Conservation (phyloP, 2,797 vertebrate genomes). For the Semotilus atromaculatus region DNA sequence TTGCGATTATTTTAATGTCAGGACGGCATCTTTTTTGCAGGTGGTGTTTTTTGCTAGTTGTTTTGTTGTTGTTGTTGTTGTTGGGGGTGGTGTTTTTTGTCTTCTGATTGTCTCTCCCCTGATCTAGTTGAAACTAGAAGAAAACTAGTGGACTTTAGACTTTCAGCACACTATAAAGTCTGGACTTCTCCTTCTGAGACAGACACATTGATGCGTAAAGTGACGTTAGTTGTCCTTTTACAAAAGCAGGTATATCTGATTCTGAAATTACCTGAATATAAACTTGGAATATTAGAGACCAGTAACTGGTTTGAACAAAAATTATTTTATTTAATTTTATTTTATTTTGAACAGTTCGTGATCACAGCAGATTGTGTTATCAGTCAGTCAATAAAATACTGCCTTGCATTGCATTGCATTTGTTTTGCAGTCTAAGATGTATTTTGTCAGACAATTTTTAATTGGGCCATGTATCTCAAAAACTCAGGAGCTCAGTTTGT, state of each 20-base stretch:
- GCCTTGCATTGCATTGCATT: too few species aligned
- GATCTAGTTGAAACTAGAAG: not conserved
- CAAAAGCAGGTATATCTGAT: not conserved
- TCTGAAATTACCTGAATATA: not conserved
- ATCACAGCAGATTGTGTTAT: too few species aligned
- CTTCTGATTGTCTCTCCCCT: not conserved
- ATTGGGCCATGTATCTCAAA: too few species aligned
- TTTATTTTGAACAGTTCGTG: too few species aligned
- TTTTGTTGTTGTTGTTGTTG: not conserved
- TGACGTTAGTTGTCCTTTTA: not conserved
- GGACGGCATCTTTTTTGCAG: conserved; percentile 24
- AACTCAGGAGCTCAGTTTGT: too few species aligned
- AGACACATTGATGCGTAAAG: not conserved
- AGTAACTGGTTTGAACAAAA: not conserved
- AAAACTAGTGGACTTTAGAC: not conserved
- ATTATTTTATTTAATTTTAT: not conserved
- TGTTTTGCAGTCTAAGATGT: too few species aligned
- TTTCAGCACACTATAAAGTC: not conserved
- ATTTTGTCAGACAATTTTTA: too few species aligned
- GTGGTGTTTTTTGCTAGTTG: conserved; percentile 37
- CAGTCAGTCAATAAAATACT: not conserved
- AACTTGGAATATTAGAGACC: not conserved
- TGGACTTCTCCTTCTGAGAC: not conserved
- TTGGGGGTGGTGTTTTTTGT: not conserved
- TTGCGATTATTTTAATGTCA: conserved; percentile 50